Evolutionary conservation across 2,797 vertebrate species (phyloP).

Genomic region (Leptodactylus fallax): DNA sequence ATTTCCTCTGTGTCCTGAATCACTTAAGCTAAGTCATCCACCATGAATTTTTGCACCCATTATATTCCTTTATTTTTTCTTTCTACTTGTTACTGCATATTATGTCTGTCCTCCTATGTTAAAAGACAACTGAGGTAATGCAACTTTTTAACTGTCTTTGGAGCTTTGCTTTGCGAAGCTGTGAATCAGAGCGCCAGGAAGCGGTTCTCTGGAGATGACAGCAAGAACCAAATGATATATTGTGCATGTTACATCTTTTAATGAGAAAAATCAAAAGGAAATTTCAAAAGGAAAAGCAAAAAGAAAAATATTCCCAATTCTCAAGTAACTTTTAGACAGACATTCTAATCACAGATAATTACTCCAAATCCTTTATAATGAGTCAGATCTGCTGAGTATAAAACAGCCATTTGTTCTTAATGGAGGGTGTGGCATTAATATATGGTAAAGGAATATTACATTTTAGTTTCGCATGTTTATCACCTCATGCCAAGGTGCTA

Average conservation of each 20-base stretch:
- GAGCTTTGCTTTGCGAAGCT: background rate
- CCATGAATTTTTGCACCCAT: too few species aligned
- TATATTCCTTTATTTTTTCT: too few species aligned
- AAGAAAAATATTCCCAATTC: slow-evolving; percentile 26
- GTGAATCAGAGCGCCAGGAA: slow-evolving; percentile 19
- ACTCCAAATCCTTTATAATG: background rate
- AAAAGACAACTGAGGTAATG: background rate
- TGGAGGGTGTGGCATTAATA: background rate
- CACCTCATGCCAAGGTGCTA: background rate
- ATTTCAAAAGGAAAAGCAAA: slow-evolving; percentile 6
- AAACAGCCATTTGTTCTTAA: background rate
- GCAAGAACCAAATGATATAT: slow-evolving; percentile 13
- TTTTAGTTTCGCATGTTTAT: background rate
- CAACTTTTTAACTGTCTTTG: background rate
- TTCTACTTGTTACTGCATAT: too few species aligned
- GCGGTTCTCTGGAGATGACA: background rate
- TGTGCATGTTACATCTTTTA: slow-evolving; percentile 18
- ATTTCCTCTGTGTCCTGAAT: too few species aligned
- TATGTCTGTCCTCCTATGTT: too few species aligned
- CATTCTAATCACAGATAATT: slow-evolving; percentile 22
- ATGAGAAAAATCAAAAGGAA: slow-evolving; percentile 24
- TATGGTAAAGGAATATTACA: background rate
- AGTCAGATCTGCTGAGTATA: background rate
- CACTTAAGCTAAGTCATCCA: too few species aligned
- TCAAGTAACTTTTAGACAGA: slow-evolving; percentile 13